Percentiles rank a stretch among this genome's conserved stretches.
phyloP scores from a whole-genome alignment of 2,113 vertebrate species.

The Brevimyrus niger region DNA sequence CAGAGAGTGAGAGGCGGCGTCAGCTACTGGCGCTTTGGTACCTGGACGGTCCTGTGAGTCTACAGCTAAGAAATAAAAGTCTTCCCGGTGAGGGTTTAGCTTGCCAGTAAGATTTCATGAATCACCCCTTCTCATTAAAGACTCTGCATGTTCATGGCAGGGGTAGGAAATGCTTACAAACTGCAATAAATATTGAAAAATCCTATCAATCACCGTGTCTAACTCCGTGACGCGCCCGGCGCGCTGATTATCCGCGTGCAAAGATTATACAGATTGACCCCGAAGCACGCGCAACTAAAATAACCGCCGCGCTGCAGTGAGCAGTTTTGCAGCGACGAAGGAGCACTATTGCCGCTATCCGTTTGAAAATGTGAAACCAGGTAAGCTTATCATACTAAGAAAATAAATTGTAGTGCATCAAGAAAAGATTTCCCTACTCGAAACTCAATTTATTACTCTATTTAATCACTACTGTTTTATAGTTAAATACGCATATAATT shows the following conservation, averaged over 20 bases:
- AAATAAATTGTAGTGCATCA: background rate
- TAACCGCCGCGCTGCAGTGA: slow-evolving; percentile 46
- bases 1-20: slow-evolving; percentile 49
- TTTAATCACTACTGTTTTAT: background rate
- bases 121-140: background rate
- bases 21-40: slow-evolving; percentile 39
- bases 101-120: background rate
- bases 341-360: slow-evolving; percentile 22
- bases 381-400: slow-evolving; percentile 38
- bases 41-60: background rate
- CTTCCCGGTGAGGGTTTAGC: background rate
- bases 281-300: slow-evolving; percentile 56
- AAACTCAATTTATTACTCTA: background rate
- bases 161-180: background rate
- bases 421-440: background rate
- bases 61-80: background rate
- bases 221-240: background rate
- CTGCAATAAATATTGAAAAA: background rate
- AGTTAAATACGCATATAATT: background rate
- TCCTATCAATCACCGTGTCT: background rate
- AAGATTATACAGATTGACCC: slow-evolving; percentile 84
- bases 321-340: slow-evolving; percentile 49
- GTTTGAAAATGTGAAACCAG: slow-evolving; percentile 47
- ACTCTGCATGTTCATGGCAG: background rate
- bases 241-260: slow-evolving; percentile 66